A percentile compares a stretch with the other conserved stretches of the same genome.
phyloP scores from a whole-genome alignment of 2,797 vertebrate species.

The Naso thynnoides region DNA sequence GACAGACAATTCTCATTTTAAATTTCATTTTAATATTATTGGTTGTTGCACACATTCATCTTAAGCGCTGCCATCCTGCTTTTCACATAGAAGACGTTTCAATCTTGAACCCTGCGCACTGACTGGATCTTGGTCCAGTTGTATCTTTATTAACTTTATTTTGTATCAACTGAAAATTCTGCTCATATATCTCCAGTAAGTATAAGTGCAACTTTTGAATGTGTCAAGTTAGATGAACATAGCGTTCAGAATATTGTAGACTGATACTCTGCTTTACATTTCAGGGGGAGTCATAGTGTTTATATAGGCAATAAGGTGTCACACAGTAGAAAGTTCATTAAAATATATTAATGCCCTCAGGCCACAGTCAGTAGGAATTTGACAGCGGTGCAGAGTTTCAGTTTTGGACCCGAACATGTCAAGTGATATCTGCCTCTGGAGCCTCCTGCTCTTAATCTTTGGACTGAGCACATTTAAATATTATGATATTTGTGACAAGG shows the following conservation, averaged over 20 bases:
- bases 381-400: constrained; percentile 26
- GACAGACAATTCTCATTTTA: not conserved
- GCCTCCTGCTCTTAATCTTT: constrained; percentile 26
- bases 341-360: constrained; percentile 3
- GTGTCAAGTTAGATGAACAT: not conserved
- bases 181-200: not conserved
- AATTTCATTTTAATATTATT: not conserved
- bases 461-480: too few species aligned
- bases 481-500: too few species aligned
- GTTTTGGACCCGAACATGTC: constrained; percentile 33
- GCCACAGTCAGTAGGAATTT: not conserved
- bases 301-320: not conserved
- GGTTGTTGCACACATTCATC: not conserved
- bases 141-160: not conserved
- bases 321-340: constrained; percentile 15
- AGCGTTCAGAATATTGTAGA: constrained; percentile 1
- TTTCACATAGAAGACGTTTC: not conserved
- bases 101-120: constrained; percentile 1
- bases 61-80: not conserved
- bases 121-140: not conserved
- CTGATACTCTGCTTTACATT: constrained; percentile 27
- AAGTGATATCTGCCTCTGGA: constrained; percentile 66
- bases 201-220: constrained; percentile 3
- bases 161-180: constrained; percentile 9
- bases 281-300: constrained; percentile 3